Conservation (phyloP, 2,113 vertebrate species). For the Xiphophorus hellerii region DNA sequence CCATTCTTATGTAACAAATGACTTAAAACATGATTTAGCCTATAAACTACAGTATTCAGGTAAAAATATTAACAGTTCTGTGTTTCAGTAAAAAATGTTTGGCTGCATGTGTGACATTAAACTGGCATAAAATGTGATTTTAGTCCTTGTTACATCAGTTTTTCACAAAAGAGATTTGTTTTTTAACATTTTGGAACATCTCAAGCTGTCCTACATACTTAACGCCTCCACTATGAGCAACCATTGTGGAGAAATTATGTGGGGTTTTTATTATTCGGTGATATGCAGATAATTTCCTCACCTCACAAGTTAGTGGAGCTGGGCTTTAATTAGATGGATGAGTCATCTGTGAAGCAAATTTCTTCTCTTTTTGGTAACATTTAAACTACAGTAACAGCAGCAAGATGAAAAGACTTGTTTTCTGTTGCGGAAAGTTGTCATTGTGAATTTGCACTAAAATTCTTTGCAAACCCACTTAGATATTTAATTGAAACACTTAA, state of each 20-base stretch:
- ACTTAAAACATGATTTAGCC: too few species aligned
- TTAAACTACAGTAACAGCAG: not conserved
- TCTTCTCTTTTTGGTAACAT: not conserved
- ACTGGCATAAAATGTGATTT: not conserved
- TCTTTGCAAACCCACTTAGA: too few species aligned
- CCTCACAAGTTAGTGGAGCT: not conserved
- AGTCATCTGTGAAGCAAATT: not conserved
- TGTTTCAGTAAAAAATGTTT: too few species aligned
- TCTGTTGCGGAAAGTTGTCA: not conserved
- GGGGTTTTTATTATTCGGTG: not conserved
- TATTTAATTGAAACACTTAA: too few species aligned
- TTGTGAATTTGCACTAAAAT: not conserved
- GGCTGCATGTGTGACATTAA: not conserved
- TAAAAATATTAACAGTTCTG: too few species aligned
- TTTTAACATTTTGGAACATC: not conserved
- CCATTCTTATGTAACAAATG: too few species aligned
- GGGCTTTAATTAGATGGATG: not conserved
- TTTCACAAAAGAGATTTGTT: not conserved
- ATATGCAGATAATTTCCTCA: conserved; percentile 4
- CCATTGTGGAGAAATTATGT: not conserved
- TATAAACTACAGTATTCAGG: too few species aligned
- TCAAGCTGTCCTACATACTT: not conserved
- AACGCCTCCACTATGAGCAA: not conserved
- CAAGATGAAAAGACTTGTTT: not conserved
- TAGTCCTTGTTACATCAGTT: not conserved